Conservation (phyloP, 1,140 invertebrate species). For the Seison nebaliae region DNA sequence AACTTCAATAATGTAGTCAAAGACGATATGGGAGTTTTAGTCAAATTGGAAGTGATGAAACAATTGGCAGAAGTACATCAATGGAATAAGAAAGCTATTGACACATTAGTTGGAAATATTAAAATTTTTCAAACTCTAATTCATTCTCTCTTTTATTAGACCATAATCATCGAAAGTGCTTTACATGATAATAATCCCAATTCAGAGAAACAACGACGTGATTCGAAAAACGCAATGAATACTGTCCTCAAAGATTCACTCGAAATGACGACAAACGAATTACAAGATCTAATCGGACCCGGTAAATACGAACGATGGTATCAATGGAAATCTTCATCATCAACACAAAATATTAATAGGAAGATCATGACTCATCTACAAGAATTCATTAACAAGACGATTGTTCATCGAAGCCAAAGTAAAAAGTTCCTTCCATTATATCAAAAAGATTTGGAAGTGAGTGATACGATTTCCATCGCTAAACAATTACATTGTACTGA, state of each 20-base stretch:
- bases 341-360: no score
- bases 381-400: no score
- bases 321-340: no score
- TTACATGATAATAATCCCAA: conserved; percentile 76
- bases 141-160: background rate
- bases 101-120: conserved; percentile 31
- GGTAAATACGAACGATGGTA: no score
- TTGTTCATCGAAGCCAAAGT: no score
- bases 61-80: conserved; percentile 53
- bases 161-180: conserved; percentile 49
- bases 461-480: no score
- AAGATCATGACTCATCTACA: no score
- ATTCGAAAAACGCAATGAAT: conserved; percentile 68
- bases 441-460: no score
- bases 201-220: conserved; percentile 71
- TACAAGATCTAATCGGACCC: no score
- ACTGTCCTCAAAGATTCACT: conserved; percentile 33
- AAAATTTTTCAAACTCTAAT: background rate
- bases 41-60: conserved; percentile 60
- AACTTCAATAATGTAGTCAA: conserved; percentile 45
- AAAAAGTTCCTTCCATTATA: no score
- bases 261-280: conserved; percentile 2
- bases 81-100: conserved; percentile 62
- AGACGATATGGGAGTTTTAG: conserved; percentile 57
- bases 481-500: no score